Evolutionary conservation across 1,140 invertebrate species (phyloP), one percentile per base, ranked within the genome.

Genomic region (Cotesia vestalis): DNA sequence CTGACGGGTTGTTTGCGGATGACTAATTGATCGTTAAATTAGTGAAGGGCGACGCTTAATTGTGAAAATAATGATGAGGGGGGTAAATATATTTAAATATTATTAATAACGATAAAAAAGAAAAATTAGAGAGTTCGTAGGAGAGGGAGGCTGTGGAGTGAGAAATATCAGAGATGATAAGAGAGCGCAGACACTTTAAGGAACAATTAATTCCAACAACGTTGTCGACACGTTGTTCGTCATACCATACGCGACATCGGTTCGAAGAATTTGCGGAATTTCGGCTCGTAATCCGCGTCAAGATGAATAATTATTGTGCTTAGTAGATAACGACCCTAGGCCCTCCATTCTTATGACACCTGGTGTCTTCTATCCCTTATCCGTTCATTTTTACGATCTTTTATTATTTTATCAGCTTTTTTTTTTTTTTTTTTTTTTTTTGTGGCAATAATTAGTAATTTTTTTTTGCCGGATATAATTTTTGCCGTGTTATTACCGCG

Each of bases 251-350:
- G 38, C 53, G 40, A 57, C 40, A 67, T 6, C n/a, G 71, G 63
- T 73, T 75, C 68, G 64, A 75, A 68, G 74, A 75, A 75, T 75
- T 69, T 75, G 14, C 52, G 68, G 74, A 75, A 75, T 75, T 73
- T 73, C n/a, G 57, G 68, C 64, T 73, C 61, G 68, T 72, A 75
- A 75, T 73, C 69, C 62, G 66, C 46, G 68, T 73, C 74, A 70
- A 66, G 55, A 70, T 75, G 74, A 75, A 75, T 75, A 75, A 75
- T 75, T 73, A 66, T 67, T 36, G 14, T 38, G 51, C 67, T 70
- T 17, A 40, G 36, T 40, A 4, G 14, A 46, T 46, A 9, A 59
- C 53, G 46, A 59, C 52, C n/a, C 12, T 60, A 12, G 17, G 59
- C 52, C 61, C 36, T 62, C 69, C 36, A 60, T 55, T 35, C 46